Conservation (phyloP, 2,113 vertebrate genomes). For the Cyanistes caeruleus region DNA sequence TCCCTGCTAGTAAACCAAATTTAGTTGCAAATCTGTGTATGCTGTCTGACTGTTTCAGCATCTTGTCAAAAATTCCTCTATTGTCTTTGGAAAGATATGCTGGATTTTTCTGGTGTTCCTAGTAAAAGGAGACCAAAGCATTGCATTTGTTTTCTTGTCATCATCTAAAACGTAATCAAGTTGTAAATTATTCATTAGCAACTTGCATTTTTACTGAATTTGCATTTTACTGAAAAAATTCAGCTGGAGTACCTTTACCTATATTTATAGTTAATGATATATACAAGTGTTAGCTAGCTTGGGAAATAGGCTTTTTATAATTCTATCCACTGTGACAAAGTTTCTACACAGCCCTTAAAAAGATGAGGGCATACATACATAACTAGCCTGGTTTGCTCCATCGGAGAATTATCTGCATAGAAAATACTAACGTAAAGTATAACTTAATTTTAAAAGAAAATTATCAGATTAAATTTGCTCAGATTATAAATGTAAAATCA, state of each 20-base stretch:
- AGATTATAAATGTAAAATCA: not conserved
- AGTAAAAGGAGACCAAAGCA: not conserved
- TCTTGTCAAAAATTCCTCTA: not conserved
- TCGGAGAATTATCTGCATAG: not conserved
- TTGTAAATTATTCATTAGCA: not conserved
- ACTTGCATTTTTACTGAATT: not conserved
- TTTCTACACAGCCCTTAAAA: not conserved
- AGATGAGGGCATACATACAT: not conserved
- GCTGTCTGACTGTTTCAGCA: not conserved
- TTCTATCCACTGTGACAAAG: not conserved
- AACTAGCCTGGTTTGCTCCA: not conserved
- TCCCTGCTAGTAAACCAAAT: not conserved
- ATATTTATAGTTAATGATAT: not conserved
- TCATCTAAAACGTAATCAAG: not conserved
- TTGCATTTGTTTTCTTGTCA: not conserved
- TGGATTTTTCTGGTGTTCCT: not conserved
- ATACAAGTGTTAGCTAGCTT: not conserved
- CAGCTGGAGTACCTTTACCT: not conserved
- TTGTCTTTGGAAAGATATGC: not conserved
- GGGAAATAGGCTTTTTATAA: not conserved
- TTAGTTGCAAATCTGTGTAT: not conserved
- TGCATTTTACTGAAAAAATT: not conserved
- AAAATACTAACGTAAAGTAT: not conserved
- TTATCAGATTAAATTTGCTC: not conserved
- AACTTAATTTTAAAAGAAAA: not conserved